A percentile compares a stretch with the other conserved stretches of the same genome.
phyloP scores from a whole-genome alignment of 2,113 vertebrate genomes.

The Egretta garzetta region DNA sequence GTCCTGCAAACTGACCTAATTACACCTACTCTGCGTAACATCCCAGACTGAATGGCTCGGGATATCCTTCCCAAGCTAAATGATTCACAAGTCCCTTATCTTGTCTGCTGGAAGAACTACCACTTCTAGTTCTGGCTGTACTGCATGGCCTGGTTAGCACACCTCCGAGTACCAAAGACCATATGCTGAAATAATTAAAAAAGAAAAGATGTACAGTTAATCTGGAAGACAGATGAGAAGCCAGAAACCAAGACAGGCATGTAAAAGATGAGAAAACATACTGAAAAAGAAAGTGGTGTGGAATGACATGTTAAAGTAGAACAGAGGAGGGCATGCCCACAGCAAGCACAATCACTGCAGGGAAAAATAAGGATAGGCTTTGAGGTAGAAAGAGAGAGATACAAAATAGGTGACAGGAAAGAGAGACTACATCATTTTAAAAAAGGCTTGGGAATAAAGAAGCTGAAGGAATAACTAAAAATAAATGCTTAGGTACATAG shows the following conservation, averaged over 20 bases:
- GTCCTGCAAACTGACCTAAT: neutral
- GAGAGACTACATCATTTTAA: neutral
- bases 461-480: constrained; percentile 44
- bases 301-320: neutral
- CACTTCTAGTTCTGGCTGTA: neutral
- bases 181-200: rapidly evolving
- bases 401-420: neutral
- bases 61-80: neutral
- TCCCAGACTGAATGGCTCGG: neutral
- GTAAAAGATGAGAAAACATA: neutral
- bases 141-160: neutral
- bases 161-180: neutral
- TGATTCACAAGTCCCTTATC: neutral
- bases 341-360: neutral
- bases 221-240: neutral
- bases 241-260: neutral
- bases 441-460: neutral
- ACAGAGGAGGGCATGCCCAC: neutral
- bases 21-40: neutral
- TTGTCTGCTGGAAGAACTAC: neutral
- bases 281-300: neutral
- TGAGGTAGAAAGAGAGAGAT: neutral
- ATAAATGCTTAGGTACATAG: constrained; percentile 35
- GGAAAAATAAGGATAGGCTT: neutral
- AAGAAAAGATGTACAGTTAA: too few relatives aligned